Evolutionary conservation across 1,140 invertebrate genomes (phyloP).

Genomic region (Caenorhabditis brenneri): DNA sequence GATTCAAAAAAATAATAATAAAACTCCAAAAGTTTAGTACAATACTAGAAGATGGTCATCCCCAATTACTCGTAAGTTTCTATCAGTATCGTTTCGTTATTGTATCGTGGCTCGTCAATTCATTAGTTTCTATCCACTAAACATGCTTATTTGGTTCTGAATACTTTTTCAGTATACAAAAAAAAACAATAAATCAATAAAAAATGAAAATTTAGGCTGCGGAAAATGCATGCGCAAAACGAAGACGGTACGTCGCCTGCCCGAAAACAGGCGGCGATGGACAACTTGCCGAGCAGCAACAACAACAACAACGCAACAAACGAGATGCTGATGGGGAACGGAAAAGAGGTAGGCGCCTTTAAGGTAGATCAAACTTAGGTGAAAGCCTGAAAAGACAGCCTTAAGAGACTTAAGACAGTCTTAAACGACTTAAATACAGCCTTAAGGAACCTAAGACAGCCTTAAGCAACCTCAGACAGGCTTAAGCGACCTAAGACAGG

Average conservation of each 20-base stretch:
- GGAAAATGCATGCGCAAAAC: slow-evolving; percentile 48
- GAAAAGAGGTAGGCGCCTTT: not conserved
- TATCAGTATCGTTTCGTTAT: not conserved
- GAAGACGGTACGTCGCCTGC: slow-evolving; percentile 31
- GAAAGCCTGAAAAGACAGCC: not conserved
- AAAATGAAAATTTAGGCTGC: slow-evolving; percentile 45
- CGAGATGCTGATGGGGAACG: not conserved
- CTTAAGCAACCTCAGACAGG: too few species aligned
- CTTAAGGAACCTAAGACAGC: too few species aligned
- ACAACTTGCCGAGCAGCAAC: not conserved
- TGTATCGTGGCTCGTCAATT: not conserved
- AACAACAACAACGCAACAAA: slow-evolving; percentile 1
- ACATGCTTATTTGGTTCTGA: not conserved
- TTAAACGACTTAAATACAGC: not conserved
- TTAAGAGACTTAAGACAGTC: too few species aligned
- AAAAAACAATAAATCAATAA: not conserved
- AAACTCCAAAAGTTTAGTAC: not conserved
- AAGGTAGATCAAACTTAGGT: not conserved
- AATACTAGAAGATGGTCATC: slow-evolving; percentile 24
- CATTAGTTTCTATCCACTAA: not conserved
- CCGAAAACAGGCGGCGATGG: not conserved
- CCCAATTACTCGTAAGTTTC: slow-evolving; percentile 19
- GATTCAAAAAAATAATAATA: not conserved
- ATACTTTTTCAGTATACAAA: not conserved
- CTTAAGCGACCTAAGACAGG: too few species aligned